Evolutionary conservation across 1,140 invertebrate species (phyloP), one percentile per base, ranked within the genome.

Genomic region (Lithobius niger): DNA sequence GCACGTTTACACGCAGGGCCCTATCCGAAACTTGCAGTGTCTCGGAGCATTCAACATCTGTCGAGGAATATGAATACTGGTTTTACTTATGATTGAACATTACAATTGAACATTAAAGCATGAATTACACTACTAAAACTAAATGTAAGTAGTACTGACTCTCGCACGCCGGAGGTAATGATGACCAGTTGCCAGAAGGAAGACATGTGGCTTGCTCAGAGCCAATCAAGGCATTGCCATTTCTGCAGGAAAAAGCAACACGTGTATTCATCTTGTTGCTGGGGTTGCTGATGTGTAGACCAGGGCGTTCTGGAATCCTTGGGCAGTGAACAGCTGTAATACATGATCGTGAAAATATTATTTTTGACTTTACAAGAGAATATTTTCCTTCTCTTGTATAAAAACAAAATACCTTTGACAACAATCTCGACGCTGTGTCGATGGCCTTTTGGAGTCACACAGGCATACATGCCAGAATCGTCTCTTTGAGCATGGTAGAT

Each of bases 101-200:
- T n/a, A n/a, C n/a, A n/a, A n/a, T n/a, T n/a, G n/a, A n/a, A n/a
- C n/a, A n/a, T n/a, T n/a, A n/a, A n/a, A n/a, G n/a, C n/a, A n/a
- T n/a, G n/a, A n/a, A n/a, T n/a, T n/a, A n/a, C n/a, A n/a, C n/a
- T n/a, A n/a, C n/a, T n/a, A n/a, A n/a, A n/a, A n/a, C n/a, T n/a
- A n/a, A 44, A 45, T 28, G 44, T 6, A 15, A 26, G 54, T 22
- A 40, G 25, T 24, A 71, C 72, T 74, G 70, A 84, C 84, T 87
- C 72, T 86, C 83, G 68, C 86, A 91, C 47, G 82, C 77, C 13
- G 87, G 87, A 57, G 84, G 71, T 2, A 82, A 80, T 2, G 81
- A 77, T 62, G 82, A 86, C 87, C 87, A 91, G 65, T 86, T 86
- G 19, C 85, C 86, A 50, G 83, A 86, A 6, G 86, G 82, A 19